A percentile compares a stretch with the other conserved stretches of the same genome.
Conservation (phyloP, 2,113 vertebrate species). For the Hepsetus odoe region DNA sequence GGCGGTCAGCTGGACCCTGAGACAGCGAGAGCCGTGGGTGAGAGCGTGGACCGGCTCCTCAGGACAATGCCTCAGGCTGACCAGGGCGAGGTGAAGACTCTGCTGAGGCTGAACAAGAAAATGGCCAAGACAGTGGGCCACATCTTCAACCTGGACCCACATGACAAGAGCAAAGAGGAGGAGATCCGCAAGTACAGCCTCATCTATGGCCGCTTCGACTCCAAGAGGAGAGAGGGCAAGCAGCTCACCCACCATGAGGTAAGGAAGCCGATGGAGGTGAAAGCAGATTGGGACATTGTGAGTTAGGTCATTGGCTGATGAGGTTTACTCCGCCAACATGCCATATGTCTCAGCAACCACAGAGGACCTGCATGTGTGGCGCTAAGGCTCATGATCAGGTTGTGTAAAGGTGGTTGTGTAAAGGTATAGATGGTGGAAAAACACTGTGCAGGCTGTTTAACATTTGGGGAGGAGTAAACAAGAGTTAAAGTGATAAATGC, state of each 20-base stretch:
- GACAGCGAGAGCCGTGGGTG: conserved; percentile 82
- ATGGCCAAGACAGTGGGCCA: conserved; percentile 91
- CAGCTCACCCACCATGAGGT: conserved; percentile 96
- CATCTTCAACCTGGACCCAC: conserved; percentile 89
- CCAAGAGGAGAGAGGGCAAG: conserved; percentile 91
- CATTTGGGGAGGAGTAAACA: too few relatives aligned
- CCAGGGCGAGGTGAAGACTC: conserved; percentile 79
- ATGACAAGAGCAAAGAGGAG: conserved; percentile 86
- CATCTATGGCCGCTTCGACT: conserved; percentile 93
- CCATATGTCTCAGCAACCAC: not conserved
- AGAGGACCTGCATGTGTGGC: not conserved
- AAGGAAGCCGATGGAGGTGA: conserved; percentile 43
- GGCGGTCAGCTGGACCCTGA: conserved; percentile 83
- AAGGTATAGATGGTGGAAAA: not conserved
- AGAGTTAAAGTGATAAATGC: too few relatives aligned
- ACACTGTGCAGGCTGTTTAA: too few relatives aligned
- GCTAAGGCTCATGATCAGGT: not conserved
- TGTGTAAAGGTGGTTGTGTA: not conserved
- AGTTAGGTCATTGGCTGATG: not conserved
- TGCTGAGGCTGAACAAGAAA: conserved; percentile 94
- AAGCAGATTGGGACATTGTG: not conserved
- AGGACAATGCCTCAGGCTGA: conserved; percentile 85
- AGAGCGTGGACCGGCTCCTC: conserved; percentile 87
- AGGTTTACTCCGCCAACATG: not conserved
- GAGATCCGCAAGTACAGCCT: conserved; percentile 95